Percentiles rank a stretch among this genome's conserved stretches.
Evolutionary conservation across 1,140 invertebrate genomes (phyloP).

Genomic region (Tetragonula clypearis): DNA sequence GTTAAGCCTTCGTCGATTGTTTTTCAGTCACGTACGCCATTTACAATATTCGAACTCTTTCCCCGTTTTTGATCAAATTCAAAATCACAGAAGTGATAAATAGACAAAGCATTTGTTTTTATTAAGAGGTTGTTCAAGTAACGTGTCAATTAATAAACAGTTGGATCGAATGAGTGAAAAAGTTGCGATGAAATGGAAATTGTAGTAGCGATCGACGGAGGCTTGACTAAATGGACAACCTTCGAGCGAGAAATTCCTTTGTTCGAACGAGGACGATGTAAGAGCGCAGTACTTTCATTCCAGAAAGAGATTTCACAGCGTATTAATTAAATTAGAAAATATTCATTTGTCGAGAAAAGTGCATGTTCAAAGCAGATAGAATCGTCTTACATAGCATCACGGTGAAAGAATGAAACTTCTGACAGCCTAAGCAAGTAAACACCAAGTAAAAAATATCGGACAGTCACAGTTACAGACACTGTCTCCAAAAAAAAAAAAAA

Average conservation of each 20-base stretch:
- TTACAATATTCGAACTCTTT: not conserved
- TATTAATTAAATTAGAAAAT: not conserved
- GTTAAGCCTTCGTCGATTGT: not conserved
- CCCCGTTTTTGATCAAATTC: not conserved
- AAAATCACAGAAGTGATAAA: not conserved
- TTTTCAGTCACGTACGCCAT: not conserved
- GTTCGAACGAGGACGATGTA: too few relatives aligned
- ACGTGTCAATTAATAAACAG: slow-evolving; percentile 8
- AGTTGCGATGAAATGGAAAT: too few relatives aligned
- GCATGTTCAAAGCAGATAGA: not conserved
- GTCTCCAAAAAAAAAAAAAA: not conserved
- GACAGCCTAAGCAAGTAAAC: not conserved
- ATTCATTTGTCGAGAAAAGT: too few relatives aligned
- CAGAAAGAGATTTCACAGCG: too few relatives aligned
- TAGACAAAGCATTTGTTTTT: not conserved
- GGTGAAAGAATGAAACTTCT: not conserved
- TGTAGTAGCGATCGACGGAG: not conserved
- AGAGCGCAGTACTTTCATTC: not conserved
- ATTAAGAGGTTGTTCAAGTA: not conserved
- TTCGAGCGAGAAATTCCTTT: not conserved
- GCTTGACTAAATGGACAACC: not conserved
- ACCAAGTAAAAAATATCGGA: not conserved
- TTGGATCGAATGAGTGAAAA: too few relatives aligned
- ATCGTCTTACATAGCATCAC: not conserved
- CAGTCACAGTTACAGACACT: not conserved